Percentiles rank a stretch among this genome's conserved stretches.
These are phyloP conservation scores for Chrysina gloriosa DNA, from an alignment of 2,888 invertebrate species.

Conservation along the genomic window DNA sequence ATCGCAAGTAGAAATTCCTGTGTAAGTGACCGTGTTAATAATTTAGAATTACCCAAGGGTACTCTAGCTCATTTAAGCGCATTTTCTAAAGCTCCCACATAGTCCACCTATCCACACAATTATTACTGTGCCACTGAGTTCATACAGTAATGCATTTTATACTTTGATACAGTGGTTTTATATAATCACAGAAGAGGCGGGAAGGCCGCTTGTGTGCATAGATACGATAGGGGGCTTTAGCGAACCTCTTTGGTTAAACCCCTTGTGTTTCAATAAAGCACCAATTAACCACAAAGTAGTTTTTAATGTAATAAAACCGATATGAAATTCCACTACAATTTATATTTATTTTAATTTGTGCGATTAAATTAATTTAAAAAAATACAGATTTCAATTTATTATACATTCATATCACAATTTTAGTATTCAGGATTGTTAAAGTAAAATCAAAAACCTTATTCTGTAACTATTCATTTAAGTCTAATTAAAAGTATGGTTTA, in stretches of 20 bases:
- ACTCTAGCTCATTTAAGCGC: conserved; percentile 43
- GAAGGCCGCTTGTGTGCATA: conserved; percentile 2
- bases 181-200: conserved; percentile 22
- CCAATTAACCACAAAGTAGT: conserved; percentile 28
- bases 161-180: conserved; percentile 29
- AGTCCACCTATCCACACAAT: conserved; percentile 19
- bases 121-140: conserved; percentile 36
- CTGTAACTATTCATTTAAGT: no score
- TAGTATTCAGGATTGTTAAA: no score
- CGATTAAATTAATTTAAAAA: no score
- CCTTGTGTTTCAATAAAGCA: conserved; percentile 16
- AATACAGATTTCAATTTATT: no score
- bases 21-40: conserved; percentile 49
- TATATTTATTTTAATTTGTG: no score
- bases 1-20: conserved; percentile 98
- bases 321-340: not conserved
- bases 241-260: conserved; percentile 1
- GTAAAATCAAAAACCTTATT: no score
- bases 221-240: not conserved
- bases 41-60: conserved; percentile 43
- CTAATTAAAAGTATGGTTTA: no score
- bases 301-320: not conserved
- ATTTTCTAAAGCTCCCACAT: conserved; percentile 41
- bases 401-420: no score
- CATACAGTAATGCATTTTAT: conserved; percentile 26